Conservation (phyloP, 2,113 vertebrate species). For the Mormyrus iriodes region DNA sequence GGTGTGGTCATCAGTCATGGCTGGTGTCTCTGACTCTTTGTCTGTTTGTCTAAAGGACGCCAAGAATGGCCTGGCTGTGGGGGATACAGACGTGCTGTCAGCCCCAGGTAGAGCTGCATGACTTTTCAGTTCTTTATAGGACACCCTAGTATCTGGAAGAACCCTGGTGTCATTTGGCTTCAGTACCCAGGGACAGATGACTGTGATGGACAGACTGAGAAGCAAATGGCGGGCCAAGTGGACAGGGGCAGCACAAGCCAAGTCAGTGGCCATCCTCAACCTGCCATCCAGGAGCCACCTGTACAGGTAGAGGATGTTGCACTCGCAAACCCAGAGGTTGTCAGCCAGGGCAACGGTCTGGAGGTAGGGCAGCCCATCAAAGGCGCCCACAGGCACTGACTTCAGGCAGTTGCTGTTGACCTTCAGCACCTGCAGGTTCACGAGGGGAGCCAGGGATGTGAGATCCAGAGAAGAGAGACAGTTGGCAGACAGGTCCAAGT, state of each 20-base stretch:
- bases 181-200: slow-evolving; percentile 56
- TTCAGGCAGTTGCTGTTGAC: slow-evolving; percentile 66
- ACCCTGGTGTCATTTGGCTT: slow-evolving; percentile 37
- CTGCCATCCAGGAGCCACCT: slow-evolving; percentile 55
- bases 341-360: slow-evolving; percentile 53
- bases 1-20: background rate
- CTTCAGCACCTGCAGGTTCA: slow-evolving; percentile 61
- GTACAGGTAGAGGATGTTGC: slow-evolving; percentile 63
- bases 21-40: background rate
- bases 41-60: background rate
- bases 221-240: slow-evolving; percentile 57
- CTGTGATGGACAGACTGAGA: slow-evolving; percentile 52
- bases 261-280: slow-evolving; percentile 51
- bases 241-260: slow-evolving; percentile 54
- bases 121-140: background rate
- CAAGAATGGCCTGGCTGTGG: slow-evolving; percentile 4
- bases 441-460: slow-evolving; percentile 47
- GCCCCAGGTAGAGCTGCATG: background rate
- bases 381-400: slow-evolving; percentile 55
- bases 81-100: background rate
- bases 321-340: slow-evolving; percentile 65
- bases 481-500: slow-evolving; percentile 61
- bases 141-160: background rate
- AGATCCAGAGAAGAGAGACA: slow-evolving; percentile 58
- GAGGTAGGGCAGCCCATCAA: slow-evolving; percentile 52